Conservation (phyloP, 2,888 invertebrate genomes). For the Tortricodes alternella region DNA sequence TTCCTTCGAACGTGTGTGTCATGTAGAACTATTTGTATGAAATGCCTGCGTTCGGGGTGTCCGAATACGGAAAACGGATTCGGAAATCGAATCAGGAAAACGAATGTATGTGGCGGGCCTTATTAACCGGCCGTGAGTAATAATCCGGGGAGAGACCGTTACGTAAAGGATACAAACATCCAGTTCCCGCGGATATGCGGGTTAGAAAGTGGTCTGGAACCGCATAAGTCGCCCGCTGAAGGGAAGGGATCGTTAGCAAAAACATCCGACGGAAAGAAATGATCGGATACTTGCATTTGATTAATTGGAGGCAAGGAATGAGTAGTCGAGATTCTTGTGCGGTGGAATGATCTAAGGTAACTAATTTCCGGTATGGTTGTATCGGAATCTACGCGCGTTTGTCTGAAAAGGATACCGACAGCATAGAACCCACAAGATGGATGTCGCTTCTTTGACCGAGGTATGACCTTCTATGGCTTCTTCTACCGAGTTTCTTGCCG, state of each 20-base stretch:
- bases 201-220: conserved; percentile 53
- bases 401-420: background rate
- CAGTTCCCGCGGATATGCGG: conserved; percentile 54
- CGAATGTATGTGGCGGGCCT: no score
- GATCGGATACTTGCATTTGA: conserved; percentile 12
- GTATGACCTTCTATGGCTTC: no score
- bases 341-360: background rate
- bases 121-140: no score
- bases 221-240: conserved; percentile 35
- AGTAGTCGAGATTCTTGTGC: background rate
- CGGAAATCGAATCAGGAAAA: no score
- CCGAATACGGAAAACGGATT: no score
- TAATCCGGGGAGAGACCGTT: conserved; percentile 39
- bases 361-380: background rate
- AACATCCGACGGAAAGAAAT: conserved; percentile 41
- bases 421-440: no score
- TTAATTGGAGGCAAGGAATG: background rate
- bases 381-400: background rate
- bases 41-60: no score
- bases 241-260: conserved; percentile 49
- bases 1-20: no score
- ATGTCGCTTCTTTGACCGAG: no score
- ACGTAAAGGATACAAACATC: conserved; percentile 47
- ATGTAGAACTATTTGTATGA: no score
- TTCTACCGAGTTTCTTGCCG: no score